Base-by-base conservation (phyloP, 2,888 invertebrate genomes). In the Parelbella ahira region DNA sequence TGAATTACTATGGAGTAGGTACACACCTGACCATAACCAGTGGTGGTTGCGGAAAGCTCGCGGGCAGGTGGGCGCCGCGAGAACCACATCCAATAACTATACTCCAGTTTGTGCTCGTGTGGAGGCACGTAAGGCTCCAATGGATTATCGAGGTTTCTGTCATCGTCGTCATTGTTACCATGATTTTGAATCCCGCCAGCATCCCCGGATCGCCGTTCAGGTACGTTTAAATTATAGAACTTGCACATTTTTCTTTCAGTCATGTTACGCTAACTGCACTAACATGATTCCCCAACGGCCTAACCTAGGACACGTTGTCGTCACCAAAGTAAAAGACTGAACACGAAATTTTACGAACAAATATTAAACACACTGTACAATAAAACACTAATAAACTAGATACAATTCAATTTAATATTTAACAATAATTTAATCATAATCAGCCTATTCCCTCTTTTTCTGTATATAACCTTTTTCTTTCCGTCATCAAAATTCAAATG, bases 31-130 rank as follows among this genome's bases (percentile, higher is more conserved):
- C 82, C 83, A 54, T 88, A 88, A 54, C 88, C 87, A 60, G 82
- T 76, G 59, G 80, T 73, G 57, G 83, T 71, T 47, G 77, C 59
- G 45, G 82, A 77, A 23, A 81, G 70, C 38, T 86, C 83, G 51
- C 86, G 71, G 50, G 84, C 70, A 48, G 84, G 81, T 19, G 89
- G 90, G 60, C 90, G 88, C 54, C 90, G 78, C 25, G 90, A 89
- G 69, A 92, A 97, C 98, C 98, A 98, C 75, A 98, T 89, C 83
- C 96, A 96, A 79, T 98, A 98, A 53, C 93, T 92, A 86, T 95
- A 96, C 79, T 98, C 97, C 62, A 98, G 88, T 75, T 94, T 94
- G 79, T 98, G 97, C 82, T 98, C 97, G 54, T 93, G 92, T 49
- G 93, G 91, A 45, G 92, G 93, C 68, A 95, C 93, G 47, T 68